Conservation (phyloP, 2,888 invertebrate species). For the Macropis europaea region DNA sequence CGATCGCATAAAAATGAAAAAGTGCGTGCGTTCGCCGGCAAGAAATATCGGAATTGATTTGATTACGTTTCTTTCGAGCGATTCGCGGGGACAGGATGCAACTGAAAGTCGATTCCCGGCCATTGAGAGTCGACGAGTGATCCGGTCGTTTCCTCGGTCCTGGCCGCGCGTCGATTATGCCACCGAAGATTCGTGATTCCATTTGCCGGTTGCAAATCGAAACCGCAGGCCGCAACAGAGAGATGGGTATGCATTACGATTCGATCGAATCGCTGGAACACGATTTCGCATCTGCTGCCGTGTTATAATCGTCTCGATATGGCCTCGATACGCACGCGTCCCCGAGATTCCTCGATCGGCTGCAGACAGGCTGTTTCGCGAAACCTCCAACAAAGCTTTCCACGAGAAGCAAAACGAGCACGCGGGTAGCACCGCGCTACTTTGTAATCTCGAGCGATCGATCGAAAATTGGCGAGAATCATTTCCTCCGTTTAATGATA, state of each 20-base stretch:
- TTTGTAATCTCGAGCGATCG: conserved; percentile 16
- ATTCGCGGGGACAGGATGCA: conserved; percentile 40
- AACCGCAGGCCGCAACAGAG: conserved; percentile 63
- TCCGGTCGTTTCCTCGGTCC: conserved; percentile 22
- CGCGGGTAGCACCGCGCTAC: neutral
- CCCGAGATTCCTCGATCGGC: neutral
- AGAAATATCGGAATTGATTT: conserved; percentile 66
- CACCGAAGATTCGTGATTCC: conserved; percentile 64
- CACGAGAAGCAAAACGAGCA: neutral
- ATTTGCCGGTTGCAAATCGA: conserved; percentile 69
- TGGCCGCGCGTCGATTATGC: conserved; percentile 51
- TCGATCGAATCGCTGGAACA: conserved; percentile 49
- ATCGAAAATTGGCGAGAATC: neutral
- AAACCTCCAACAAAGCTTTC: too few species aligned
- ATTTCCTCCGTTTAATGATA: neutral
- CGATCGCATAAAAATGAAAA: too few species aligned
- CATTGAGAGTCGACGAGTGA: conserved; percentile 18
- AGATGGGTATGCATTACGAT: conserved; percentile 54
- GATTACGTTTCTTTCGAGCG: conserved; percentile 57
- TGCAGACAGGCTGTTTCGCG: neutral
- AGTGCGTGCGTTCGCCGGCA: conserved; percentile 15
- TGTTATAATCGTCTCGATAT: conserved; percentile 49
- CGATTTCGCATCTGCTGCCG: conserved; percentile 33
- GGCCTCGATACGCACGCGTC: neutral
- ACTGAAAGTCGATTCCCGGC: conserved; percentile 7